Percentiles rank a stretch among this genome's conserved stretches.
Conservation (phyloP, 2,797 vertebrate genomes). For the Micrastur ruficollis region DNA sequence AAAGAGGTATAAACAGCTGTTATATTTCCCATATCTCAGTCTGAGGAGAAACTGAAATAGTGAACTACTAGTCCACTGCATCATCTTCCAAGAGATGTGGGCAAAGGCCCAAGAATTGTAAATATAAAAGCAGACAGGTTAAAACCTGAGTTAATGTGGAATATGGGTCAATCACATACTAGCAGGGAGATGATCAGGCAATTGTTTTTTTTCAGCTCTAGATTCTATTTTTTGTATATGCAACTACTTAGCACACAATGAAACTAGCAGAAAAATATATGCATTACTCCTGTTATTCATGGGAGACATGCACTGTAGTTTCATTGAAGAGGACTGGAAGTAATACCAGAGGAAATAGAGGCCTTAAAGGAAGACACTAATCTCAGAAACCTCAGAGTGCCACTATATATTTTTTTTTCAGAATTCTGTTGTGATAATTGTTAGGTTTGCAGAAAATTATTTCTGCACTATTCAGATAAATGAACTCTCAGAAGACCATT, state of each 20-base stretch:
- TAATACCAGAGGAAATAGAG: constrained; percentile 21
- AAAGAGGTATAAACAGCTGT: neutral
- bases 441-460: constrained; percentile 28
- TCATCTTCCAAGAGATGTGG: neutral
- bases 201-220: neutral
- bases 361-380: constrained; percentile 3
- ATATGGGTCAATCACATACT: neutral
- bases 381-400: neutral
- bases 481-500: constrained; percentile 18
- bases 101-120: neutral
- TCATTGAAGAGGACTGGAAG: constrained; percentile 7
- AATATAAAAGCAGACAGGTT: neutral
- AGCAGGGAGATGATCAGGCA: neutral
- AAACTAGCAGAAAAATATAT: neutral
- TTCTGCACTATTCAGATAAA: neutral
- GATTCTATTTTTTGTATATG: neutral
- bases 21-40: neutral
- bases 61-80: neutral
- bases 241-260: neutral
- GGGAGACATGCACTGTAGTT: neutral
- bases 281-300: neutral
- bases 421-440: constrained; percentile 34
- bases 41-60: neutral
- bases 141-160: neutral
- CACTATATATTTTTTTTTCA: constrained; percentile 9